These are phyloP conservation scores for Stichopus horrens DNA, from an alignment of 53 echinoderm and acorn worm genomes.

Conservation along the genomic window DNA sequence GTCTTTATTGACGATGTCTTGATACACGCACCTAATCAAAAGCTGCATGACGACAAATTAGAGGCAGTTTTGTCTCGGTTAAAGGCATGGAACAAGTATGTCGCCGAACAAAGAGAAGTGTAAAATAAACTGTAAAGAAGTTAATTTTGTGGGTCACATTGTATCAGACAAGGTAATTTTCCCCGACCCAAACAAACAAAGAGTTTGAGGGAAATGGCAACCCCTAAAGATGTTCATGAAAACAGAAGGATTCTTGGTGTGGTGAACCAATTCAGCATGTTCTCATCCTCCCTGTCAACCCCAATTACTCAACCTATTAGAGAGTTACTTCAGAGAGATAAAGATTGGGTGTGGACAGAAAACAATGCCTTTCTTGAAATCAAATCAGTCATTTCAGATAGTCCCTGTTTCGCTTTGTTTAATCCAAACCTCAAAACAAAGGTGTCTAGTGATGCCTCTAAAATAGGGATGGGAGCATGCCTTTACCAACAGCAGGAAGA, in stretches of 20 bases:
- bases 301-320: conserved; percentile 55
- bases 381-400: conserved; percentile 20
- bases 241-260: conserved; percentile 57
- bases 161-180: conserved; percentile 36
- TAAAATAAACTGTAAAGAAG: conserved; percentile 30
- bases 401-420: conserved; percentile 46
- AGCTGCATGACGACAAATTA: conserved; percentile 47
- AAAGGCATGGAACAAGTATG: conserved; percentile 33
- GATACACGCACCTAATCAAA: conserved; percentile 43
- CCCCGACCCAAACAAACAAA: conserved; percentile 37
- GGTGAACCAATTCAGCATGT: conserved; percentile 66
- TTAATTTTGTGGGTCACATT: conserved; percentile 55
- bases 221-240: conserved; percentile 53
- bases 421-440: conserved; percentile 56
- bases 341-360: conserved; percentile 52
- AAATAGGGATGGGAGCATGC: conserved; percentile 57
- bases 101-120: conserved; percentile 53
- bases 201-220: conserved; percentile 33
- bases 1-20: conserved; percentile 54
- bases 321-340: conserved; percentile 53
- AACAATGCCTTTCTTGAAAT: conserved; percentile 48
- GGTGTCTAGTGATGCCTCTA: conserved; percentile 59
- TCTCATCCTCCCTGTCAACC: too few species aligned
- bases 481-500: conserved; percentile 42
- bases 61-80: conserved; percentile 37